These are phyloP conservation scores for Sarcophaga caerulescens DNA, from an alignment of 2,888 invertebrate genomes.

Conservation along the genomic window DNA sequence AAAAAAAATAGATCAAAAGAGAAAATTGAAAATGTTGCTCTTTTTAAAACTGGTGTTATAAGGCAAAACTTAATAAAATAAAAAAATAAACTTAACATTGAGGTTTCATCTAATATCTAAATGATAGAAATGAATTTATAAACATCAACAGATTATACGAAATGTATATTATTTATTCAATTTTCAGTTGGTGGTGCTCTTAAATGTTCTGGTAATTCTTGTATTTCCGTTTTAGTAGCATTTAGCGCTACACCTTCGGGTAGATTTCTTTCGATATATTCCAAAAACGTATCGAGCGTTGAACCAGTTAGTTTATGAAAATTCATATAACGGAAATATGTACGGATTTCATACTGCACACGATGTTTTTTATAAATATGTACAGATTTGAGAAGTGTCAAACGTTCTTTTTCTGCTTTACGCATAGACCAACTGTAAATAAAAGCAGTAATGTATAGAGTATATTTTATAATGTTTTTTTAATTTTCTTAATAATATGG, in stretches of 20 bases:
- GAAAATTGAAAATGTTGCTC: no score
- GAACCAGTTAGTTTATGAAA: slow-evolving; percentile 95
- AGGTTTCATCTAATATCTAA: no score
- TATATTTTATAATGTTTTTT: not conserved
- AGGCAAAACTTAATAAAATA: no score
- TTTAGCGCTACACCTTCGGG: slow-evolving; percentile 98
- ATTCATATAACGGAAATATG: slow-evolving; percentile 92
- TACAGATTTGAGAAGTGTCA: slow-evolving; percentile 92
- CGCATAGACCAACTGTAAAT: slow-evolving; percentile 86
- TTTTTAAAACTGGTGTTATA: no score
- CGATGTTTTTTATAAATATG: slow-evolving; percentile 96
- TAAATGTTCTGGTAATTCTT: slow-evolving; percentile 83
- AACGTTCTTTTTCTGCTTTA: slow-evolving; percentile 88
- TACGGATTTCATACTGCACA: slow-evolving; percentile 97
- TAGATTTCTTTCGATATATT: slow-evolving; percentile 97
- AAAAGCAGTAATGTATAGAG: not conserved
- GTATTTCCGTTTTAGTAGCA: slow-evolving; percentile 89
- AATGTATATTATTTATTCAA: slow-evolving; percentile 59
- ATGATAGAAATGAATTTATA: no score
- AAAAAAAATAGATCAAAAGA: no score
- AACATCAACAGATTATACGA: no score
- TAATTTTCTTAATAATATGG: not conserved
- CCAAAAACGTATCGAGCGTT: slow-evolving; percentile 96
- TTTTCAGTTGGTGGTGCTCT: slow-evolving; percentile 78
- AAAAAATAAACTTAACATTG: no score